Base-by-base conservation (phyloP, 2,888 invertebrate species). In the Chloroclysta siterata region DNA sequence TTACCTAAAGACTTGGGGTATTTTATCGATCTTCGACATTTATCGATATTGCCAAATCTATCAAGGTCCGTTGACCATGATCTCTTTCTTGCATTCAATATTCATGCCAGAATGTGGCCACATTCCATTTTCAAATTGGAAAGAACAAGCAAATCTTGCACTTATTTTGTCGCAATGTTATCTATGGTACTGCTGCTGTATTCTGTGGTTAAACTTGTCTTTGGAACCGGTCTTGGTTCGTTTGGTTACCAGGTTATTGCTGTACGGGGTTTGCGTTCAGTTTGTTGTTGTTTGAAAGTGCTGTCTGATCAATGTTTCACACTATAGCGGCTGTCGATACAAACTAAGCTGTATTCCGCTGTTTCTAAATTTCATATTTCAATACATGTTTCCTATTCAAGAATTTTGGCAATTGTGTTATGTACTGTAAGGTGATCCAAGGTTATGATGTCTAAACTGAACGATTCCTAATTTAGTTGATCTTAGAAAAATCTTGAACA, bases 251-350 rank as follows among this genome's bases (percentile, higher is more conserved):
- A 62, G 68, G 69, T 65, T 71, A 73, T 56, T 28, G 61, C 53
- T 65, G 67, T 56, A 71, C 66, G 69, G 17, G 46, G 76, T 72
- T 77, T 73, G 70, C 73, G 75, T 79, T 68, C 60, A 61, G 60
- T 71, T 63, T 60, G 58, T 69, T 54, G 77, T 78, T 76, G 78
- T 78, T 70, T 54, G 53, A 41, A 48, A 53, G 53, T 52, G 33
- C 22, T 8, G 22, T 42, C 28, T 42, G 39, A 48, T 39, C 13
- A 10, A 17, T 54, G 33, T 33, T 29, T 17, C 46, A 54, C 54
- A 15, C 5, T 11, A 29, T 14, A 17, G 8, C 28, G 6, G 48
- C 28, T 28, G 17, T n/a, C 17, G 46, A 4, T 17, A 8, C 10
- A 17, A 17, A 15, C 17, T 17, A 17, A 46, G 5, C 17, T 17